Conservation (phyloP, 2,888 invertebrate genomes). For the Calephelis perditalis region DNA sequence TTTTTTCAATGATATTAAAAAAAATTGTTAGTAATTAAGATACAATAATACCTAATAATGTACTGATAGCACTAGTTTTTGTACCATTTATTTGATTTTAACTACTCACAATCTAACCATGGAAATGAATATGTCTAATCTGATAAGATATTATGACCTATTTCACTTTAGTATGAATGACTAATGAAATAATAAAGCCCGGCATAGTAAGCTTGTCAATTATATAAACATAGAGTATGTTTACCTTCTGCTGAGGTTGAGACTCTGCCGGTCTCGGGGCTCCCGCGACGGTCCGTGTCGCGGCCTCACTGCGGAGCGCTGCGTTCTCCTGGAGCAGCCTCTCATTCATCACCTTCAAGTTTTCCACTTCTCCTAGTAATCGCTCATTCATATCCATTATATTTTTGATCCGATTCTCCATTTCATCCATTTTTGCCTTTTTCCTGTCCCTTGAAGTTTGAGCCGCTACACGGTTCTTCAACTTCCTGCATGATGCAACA, state of each 20-base stretch:
- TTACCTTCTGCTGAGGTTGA: conserved; percentile 94
- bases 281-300: conserved; percentile 83
- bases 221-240: no score
- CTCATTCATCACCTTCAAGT: conserved; percentile 82
- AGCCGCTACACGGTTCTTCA: conserved; percentile 97
- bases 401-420: conserved; percentile 84
- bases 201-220: no score
- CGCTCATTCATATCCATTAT: conserved; percentile 81
- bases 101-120: no score
- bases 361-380: conserved; percentile 81
- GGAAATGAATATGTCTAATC: no score
- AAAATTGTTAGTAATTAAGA: no score
- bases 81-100: no score
- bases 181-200: no score
- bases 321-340: conserved; percentile 82
- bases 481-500: conserved; percentile 80
- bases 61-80: no score
- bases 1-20: no score
- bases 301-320: conserved; percentile 75
- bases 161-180: no score
- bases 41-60: no score
- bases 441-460: conserved; percentile 98
- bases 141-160: no score
- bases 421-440: conserved; percentile 94
- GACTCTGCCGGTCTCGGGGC: conserved; percentile 88